These are phyloP conservation scores for Therioaphis trifolii DNA, from an alignment of 2,888 invertebrate genomes.

Conservation along the genomic window DNA sequence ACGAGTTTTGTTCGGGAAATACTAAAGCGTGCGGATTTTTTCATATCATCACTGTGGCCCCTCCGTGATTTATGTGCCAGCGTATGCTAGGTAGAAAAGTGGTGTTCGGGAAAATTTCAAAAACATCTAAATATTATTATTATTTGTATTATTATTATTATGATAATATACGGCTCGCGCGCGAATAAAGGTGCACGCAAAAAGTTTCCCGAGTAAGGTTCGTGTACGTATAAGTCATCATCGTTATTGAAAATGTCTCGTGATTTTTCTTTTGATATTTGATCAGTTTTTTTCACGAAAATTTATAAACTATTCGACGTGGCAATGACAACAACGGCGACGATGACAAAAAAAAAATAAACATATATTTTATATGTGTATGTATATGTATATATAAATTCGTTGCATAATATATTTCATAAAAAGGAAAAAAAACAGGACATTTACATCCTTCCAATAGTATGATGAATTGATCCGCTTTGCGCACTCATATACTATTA, in stretches of 20 bases:
- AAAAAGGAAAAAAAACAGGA: too few relatives aligned
- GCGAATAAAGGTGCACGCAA: not conserved
- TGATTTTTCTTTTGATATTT: constrained; percentile 43
- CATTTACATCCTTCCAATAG: too few relatives aligned
- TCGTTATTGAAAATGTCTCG: constrained; percentile 42
- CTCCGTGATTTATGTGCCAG: constrained; percentile 1
- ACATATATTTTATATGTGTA: not conserved
- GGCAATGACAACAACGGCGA: not conserved
- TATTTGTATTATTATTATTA: too few relatives aligned
- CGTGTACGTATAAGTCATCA: constrained; percentile 25
- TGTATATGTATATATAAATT: not conserved
- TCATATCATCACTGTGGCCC: too few relatives aligned
- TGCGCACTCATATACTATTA: too few relatives aligned
- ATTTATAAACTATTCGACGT: not conserved
- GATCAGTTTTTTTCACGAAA: not conserved
- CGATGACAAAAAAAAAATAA: constrained; percentile 3
- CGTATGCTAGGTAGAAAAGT: constrained; percentile 9
- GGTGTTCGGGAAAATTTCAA: not conserved
- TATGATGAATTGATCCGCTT: too few relatives aligned
- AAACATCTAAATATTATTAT: constrained; percentile 9
- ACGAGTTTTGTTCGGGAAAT: too few relatives aligned
- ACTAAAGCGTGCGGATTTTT: too few relatives aligned
- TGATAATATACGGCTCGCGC: too few relatives aligned
- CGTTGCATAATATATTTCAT: too few relatives aligned
- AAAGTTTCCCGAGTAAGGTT: constrained; percentile 22